phyloP scores from a whole-genome alignment of 2,113 vertebrate genomes.

The Callipepla squamata region DNA sequence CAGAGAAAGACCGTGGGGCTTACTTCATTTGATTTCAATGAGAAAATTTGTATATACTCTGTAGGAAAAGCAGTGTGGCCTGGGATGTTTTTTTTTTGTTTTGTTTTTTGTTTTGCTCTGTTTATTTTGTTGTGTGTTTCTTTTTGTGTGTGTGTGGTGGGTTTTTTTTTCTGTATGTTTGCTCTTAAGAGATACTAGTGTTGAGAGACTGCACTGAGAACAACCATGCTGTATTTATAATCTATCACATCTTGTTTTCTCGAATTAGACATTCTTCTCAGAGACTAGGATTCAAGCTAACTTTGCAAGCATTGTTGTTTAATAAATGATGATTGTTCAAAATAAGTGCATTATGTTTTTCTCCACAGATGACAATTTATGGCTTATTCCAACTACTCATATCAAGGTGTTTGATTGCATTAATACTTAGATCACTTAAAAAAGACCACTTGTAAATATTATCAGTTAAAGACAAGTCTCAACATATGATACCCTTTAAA shows the following conservation, averaged over 20 bases:
- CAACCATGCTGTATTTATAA: background rate
- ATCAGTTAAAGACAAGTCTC: background rate
- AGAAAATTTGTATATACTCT: background rate
- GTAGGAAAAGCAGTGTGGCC: background rate
- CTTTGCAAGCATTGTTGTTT: background rate
- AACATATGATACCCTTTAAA: background rate
- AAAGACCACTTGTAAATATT: background rate
- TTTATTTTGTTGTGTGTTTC: too few relatives aligned
- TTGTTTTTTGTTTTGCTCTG: too few relatives aligned
- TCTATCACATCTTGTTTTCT: background rate
- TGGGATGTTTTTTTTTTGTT: background rate
- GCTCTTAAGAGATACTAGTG: background rate
- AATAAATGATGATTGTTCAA: background rate
- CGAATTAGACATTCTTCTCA: background rate
- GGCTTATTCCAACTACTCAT: background rate
- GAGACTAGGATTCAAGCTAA: background rate
- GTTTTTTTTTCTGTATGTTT: too few relatives aligned
- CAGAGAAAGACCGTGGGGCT: background rate
- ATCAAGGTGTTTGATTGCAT: background rate
- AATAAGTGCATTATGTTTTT: background rate
- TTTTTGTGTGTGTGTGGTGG: background rate
- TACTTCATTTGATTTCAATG: background rate
- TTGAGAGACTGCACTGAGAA: background rate
- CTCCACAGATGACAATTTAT: fast-evolving
- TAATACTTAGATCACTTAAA: background rate